Evolutionary conservation across 2,797 vertebrate species (phyloP).

Genomic region (Enteromius paludinosus): DNA sequence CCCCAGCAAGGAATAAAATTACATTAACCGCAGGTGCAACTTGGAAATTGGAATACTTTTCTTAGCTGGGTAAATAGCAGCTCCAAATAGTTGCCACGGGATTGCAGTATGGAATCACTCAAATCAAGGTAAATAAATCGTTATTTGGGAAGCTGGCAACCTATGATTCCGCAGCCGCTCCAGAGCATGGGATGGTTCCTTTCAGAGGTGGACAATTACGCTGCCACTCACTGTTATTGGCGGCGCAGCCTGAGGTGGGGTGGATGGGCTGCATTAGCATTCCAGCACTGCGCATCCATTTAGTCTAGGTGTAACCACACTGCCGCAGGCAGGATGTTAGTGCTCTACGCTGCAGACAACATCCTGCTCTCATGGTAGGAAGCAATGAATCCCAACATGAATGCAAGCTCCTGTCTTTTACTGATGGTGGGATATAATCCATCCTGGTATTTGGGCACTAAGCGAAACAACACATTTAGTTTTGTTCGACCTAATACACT

Average conservation of each 20-base stretch:
- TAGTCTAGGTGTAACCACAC: slow-evolving; percentile 29
- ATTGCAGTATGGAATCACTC: slow-evolving; percentile 31
- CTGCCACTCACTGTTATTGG: slow-evolving; percentile 61
- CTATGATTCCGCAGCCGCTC: slow-evolving; percentile 45
- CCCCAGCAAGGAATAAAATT: slow-evolving; percentile 23
- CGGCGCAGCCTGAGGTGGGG: slow-evolving; percentile 37
- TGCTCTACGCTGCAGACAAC: background rate
- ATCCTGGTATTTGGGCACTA: background rate
- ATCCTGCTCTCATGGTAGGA: background rate
- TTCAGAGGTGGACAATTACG: slow-evolving; percentile 62
- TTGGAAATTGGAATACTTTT: slow-evolving; percentile 41
- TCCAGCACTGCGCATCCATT: slow-evolving; percentile 43
- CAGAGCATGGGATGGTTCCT: slow-evolving; percentile 48
- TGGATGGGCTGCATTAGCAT: slow-evolving; percentile 46
- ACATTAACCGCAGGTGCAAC: slow-evolving; percentile 6
- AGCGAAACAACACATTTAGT: background rate
- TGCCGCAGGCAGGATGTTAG: slow-evolving; percentile 28
- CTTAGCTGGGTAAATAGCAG: slow-evolving; percentile 1
- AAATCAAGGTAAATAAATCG: slow-evolving; percentile 37
- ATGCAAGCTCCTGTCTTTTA: background rate
- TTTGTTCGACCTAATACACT: background rate
- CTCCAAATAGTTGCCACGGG: slow-evolving; percentile 18
- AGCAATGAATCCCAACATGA: background rate
- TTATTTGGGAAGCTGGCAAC: slow-evolving; percentile 41
- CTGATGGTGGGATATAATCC: background rate